Percentiles rank a stretch among this genome's conserved stretches.
phyloP scores from a whole-genome alignment of 2,113 vertebrate genomes.

The Probosciger aterrimus region DNA sequence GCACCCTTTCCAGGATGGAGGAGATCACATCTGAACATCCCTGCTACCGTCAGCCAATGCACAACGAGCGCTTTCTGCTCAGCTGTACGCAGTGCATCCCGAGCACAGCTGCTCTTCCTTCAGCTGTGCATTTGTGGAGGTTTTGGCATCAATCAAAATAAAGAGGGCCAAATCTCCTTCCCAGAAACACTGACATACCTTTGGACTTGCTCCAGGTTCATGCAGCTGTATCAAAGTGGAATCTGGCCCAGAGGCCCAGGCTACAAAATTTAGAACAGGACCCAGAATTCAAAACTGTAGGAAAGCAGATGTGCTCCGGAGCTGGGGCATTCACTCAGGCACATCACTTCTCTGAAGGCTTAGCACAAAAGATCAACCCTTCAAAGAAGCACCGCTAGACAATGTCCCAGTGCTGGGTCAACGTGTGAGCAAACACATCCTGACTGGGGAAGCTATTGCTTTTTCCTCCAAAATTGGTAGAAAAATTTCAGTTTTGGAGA shows the following conservation, averaged over 20 bases:
- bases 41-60: neutral
- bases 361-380: neutral
- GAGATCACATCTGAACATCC: neutral
- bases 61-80: neutral
- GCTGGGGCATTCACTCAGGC: neutral
- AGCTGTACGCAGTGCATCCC: neutral
- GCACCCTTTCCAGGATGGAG: neutral
- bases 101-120: neutral
- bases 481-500: neutral
- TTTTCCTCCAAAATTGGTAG: neutral
- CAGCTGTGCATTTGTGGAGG: neutral
- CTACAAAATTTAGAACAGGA: neutral
- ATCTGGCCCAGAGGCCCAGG: conserved; percentile 15
- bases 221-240: conserved; percentile 31
- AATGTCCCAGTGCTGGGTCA: neutral
- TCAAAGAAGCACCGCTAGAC: neutral
- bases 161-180: neutral
- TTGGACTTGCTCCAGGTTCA: conserved; percentile 13
- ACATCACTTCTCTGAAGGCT: neutral
- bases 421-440: fast-evolving
- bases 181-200: neutral
- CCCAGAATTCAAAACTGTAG: neutral
- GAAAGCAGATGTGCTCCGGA: conserved; percentile 18
- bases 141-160: neutral
- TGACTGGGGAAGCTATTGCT: neutral